Base-by-base conservation (phyloP, 2,113 vertebrate species). In the Parotia lawesii region DNA sequence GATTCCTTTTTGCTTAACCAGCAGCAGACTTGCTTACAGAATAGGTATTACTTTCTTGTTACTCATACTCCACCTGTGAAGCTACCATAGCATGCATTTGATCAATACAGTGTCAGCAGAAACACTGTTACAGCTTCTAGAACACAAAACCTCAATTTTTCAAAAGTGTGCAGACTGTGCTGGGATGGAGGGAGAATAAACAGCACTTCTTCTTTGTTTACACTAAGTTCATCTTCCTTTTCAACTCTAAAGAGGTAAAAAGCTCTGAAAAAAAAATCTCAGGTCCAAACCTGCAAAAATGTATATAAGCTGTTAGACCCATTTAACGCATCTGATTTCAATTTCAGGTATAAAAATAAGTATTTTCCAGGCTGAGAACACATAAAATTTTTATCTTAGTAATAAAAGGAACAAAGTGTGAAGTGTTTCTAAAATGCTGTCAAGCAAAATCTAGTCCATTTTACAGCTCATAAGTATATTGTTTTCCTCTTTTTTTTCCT, bases 51-150 rank as follows among this genome's bases (percentile, higher is more conserved):
- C 45, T n/a, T 69, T 85, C 77, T 54, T 89, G 92, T 93, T 96
- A 96, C 90, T 91, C 95, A 87, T 5, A 61, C 48, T 29, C 93
- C 95, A 95, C 37, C 48, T 50, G 74, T 79, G 92, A 96, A 93
- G 22, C 20, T 75, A 78, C 91, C 91, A 78, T 6, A 72, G 61
- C 40, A 84, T 61, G 40, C 66, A 69, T 5, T 58, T 3, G 15
- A 71, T 54, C 11, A 51, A 38, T 12, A 71, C 69, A 81, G 44
- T 42, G 51, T 78, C 28, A 91, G 53, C n/a, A 94, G 70, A 89
- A 79, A 93, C 74, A 69, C 84, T 58, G 51, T 74, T 57, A 65
- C 1, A 65, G 58, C 62, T 94, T 72, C 70, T 35, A 96, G 53
- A 91, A 91, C 40, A 87, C 73, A 96, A 91, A 94, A 87, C 53